phyloP scores from a whole-genome alignment of 2,888 invertebrate species.

The Xestia ashworthii region DNA sequence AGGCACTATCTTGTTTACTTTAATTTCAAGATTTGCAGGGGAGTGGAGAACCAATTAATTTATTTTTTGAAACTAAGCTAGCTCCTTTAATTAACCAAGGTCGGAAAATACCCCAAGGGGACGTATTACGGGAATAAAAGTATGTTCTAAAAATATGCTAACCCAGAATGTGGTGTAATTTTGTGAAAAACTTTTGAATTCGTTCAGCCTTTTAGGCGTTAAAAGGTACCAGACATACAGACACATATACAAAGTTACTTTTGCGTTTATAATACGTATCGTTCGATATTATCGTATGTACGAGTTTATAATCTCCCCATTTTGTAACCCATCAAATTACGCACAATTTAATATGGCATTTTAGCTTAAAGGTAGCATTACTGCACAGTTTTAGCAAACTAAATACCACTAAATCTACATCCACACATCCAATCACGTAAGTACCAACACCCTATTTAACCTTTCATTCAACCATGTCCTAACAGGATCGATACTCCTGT shows the following conservation, averaged over 20 bases:
- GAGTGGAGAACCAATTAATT: neutral
- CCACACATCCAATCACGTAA: conserved; percentile 6
- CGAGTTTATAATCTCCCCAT: too few relatives aligned
- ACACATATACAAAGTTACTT: too few relatives aligned
- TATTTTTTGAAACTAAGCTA: too few relatives aligned
- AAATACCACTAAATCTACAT: neutral
- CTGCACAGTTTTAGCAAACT: neutral
- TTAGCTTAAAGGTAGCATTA: neutral
- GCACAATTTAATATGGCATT: neutral
- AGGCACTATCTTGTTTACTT: neutral
- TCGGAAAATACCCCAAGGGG: neutral
- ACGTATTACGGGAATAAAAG: too few relatives aligned
- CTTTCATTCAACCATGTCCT: conserved; percentile 5
- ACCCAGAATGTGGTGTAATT: too few relatives aligned
- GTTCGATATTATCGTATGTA: too few relatives aligned
- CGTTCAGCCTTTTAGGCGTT: too few relatives aligned
- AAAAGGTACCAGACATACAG: too few relatives aligned
- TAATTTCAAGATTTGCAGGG: conserved; percentile 11
- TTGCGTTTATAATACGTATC: too few relatives aligned
- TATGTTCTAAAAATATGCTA: too few relatives aligned
- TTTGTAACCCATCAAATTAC: neutral
- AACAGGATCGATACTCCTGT: conserved; percentile 30
- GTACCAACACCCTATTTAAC: conserved; percentile 31
- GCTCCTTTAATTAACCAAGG: neutral
- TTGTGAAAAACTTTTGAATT: too few relatives aligned